Conservation (phyloP, 2,888 invertebrate species). For the Diaprepes abbreviatus region DNA sequence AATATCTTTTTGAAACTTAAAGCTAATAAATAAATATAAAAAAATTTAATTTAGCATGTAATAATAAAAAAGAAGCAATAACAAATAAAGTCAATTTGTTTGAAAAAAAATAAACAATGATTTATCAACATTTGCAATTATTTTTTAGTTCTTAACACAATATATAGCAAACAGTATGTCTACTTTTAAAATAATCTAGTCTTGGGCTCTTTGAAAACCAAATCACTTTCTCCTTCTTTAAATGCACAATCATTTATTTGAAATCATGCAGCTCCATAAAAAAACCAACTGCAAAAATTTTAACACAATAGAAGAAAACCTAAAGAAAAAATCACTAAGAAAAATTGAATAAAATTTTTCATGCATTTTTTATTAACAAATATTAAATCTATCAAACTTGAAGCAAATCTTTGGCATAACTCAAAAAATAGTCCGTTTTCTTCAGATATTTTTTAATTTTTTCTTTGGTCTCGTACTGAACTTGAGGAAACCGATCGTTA, state of each 20-base stretch:
- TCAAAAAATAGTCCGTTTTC: constrained; percentile 81
- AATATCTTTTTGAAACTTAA: not conserved
- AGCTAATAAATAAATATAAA: not conserved
- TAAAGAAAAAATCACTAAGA: not conserved
- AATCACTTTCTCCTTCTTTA: too few species aligned
- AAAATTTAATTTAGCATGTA: not conserved
- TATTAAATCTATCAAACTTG: constrained; percentile 30
- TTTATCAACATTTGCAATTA: too few species aligned
- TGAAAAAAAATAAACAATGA: too few species aligned
- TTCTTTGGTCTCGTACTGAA: constrained; percentile 69
- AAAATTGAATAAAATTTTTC: not conserved
- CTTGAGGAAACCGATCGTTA: constrained; percentile 69
- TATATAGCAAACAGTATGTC: too few species aligned
- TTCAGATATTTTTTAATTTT: constrained; percentile 73
- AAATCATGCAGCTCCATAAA: not conserved
- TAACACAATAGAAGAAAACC: not conserved
- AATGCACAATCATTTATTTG: too few species aligned
- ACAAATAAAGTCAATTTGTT: not conserved
- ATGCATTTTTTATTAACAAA: constrained; percentile 12
- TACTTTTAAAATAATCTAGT: too few species aligned
- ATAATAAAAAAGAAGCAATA: constrained; percentile 1
- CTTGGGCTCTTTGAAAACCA: too few species aligned
- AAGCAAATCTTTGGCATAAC: constrained; percentile 70
- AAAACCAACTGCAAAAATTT: not conserved
- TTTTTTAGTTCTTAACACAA: too few species aligned